Evolutionary conservation across 2,888 invertebrate genomes (phyloP).

Genomic region (Ormyrus rosae): DNA sequence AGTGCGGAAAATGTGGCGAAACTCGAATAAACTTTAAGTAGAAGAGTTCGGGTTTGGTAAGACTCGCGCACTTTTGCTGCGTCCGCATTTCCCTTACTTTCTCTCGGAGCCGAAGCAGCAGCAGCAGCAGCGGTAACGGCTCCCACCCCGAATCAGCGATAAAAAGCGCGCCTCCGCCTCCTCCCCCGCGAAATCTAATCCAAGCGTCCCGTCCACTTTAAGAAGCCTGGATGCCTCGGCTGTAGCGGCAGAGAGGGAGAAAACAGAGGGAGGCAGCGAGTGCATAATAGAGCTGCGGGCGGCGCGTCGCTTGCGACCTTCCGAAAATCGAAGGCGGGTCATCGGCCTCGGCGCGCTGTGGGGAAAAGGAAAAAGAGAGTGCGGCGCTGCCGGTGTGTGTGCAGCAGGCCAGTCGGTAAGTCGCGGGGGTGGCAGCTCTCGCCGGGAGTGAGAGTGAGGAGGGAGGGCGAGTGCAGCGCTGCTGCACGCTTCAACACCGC

Average conservation of each 20-base stretch:
- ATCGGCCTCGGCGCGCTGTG: background rate
- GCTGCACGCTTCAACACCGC: slow-evolving; percentile 73
- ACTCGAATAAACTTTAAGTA: slow-evolving; percentile 1
- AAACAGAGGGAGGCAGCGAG: slow-evolving; percentile 35
- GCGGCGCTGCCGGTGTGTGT: slow-evolving; percentile 13
- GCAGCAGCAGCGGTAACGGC: too few species aligned
- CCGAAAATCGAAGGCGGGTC: slow-evolving; percentile 11
- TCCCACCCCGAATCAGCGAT: too few species aligned
- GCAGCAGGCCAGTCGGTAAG: background rate
- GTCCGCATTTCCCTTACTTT: too few species aligned
- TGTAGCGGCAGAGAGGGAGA: slow-evolving; percentile 21
- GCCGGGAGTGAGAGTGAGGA: slow-evolving; percentile 6
- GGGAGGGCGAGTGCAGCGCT: slow-evolving; percentile 45
- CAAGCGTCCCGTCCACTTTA: too few species aligned
- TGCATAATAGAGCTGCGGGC: slow-evolving; percentile 21
- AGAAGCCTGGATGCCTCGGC: too few species aligned
- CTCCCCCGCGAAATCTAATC: too few species aligned
- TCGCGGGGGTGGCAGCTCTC: background rate
- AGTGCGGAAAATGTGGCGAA: background rate
- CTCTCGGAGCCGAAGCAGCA: too few species aligned
- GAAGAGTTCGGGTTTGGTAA: slow-evolving; percentile 3
- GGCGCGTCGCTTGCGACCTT: slow-evolving; percentile 7
- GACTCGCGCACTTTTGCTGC: background rate
- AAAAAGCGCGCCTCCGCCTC: too few species aligned
- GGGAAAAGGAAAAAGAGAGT: slow-evolving; percentile 3